Conservation (phyloP, 2,797 vertebrate species). For the Phaenicophaeus curvirostris region DNA sequence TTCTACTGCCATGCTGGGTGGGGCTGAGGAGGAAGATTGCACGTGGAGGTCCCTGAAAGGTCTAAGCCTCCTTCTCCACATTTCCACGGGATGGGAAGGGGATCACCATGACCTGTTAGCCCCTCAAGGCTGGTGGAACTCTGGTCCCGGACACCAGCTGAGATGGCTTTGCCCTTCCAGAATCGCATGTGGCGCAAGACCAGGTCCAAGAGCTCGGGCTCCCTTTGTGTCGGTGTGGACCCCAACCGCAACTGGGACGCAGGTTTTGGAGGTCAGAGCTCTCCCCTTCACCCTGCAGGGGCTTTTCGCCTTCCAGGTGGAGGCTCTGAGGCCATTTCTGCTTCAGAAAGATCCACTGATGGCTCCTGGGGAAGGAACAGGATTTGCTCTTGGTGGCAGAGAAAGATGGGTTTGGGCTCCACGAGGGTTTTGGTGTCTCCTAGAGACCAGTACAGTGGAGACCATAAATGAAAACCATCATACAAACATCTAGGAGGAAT, state of each 20-base stretch:
- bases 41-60: background rate
- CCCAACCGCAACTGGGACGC: slow-evolving; percentile 96
- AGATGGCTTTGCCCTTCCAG: slow-evolving; percentile 70
- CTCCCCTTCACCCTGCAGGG: fast-evolving
- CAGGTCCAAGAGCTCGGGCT: slow-evolving; percentile 79
- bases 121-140: background rate
- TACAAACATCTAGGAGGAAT: background rate
- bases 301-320: background rate
- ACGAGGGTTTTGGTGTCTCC: background rate
- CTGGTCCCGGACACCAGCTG: background rate
- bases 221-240: slow-evolving; percentile 86
- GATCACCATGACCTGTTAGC: fast-evolving
- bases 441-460: background rate
- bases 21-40: background rate
- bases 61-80: background rate
- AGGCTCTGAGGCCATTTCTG: background rate
- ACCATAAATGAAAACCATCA: background rate
- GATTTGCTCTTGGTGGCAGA: background rate
- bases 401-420: background rate
- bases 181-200: slow-evolving; percentile 98
- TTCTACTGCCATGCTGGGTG: fast-evolving
- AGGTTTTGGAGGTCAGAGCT: slow-evolving; percentile 87
- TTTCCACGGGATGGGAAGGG: background rate
- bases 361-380: background rate
- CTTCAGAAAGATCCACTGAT: background rate